Evolutionary conservation across 2,113 vertebrate species (phyloP).

Genomic region (Arothron firmamentum): DNA sequence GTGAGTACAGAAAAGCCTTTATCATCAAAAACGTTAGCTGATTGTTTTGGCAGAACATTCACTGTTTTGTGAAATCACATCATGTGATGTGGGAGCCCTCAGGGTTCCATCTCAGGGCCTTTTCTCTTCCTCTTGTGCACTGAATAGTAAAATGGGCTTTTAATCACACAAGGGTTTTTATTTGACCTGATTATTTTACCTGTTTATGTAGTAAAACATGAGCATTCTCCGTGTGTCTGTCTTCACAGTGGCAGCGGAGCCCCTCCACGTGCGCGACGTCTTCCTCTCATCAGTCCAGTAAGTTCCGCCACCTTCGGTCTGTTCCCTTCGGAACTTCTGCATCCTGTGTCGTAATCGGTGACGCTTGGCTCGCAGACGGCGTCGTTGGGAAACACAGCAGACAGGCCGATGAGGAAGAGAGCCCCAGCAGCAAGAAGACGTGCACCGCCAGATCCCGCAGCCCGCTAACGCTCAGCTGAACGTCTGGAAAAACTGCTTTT

Average conservation of each 20-base stretch:
- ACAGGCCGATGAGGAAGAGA: conserved; percentile 13
- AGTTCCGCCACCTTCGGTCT: conserved; percentile 45
- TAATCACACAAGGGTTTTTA: too few species aligned
- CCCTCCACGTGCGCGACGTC: conserved; percentile 48
- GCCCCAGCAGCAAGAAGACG: conserved; percentile 59
- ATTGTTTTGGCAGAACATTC: too few species aligned
- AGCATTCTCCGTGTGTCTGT: conserved; percentile 29
- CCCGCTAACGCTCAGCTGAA: conserved; percentile 3
- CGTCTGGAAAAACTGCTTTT: not conserved
- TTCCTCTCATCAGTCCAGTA: conserved; percentile 74
- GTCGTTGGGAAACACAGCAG: conserved; percentile 55
- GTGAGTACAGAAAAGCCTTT: conserved; percentile 69
- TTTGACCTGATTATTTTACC: too few species aligned
- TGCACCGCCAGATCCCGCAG: conserved; percentile 7
- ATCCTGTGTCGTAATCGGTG: not conserved
- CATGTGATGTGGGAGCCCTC: too few species aligned
- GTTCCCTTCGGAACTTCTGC: not conserved
- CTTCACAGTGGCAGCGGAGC: conserved; percentile 83
- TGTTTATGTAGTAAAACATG: not conserved
- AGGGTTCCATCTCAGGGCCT: too few species aligned
- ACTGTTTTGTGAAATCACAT: too few species aligned
- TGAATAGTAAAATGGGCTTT: too few species aligned
- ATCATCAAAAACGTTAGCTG: not conserved
- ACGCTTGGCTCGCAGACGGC: conserved; percentile 57
- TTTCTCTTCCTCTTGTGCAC: too few species aligned